phyloP scores from a whole-genome alignment of 1,140 invertebrate species.

The Ruditapes philippinarum region DNA sequence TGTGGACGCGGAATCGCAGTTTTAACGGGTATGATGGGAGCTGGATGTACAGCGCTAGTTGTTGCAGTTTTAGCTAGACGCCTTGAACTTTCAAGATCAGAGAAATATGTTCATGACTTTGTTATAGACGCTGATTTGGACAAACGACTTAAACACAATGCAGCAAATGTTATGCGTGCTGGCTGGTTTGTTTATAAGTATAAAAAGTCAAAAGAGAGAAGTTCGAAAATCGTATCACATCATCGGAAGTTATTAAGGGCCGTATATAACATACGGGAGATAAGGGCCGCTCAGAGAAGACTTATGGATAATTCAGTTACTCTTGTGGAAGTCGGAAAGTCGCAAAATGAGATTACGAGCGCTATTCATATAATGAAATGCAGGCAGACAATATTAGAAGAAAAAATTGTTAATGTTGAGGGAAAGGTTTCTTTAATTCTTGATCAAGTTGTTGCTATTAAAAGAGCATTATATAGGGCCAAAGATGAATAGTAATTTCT shows the following conservation, averaged over 20 bases:
- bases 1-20: constrained; percentile 86
- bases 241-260: constrained; percentile 82
- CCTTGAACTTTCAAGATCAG: constrained; percentile 85
- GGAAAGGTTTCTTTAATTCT: constrained; percentile 67
- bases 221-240: constrained; percentile 68
- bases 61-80: constrained; percentile 86
- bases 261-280: constrained; percentile 84
- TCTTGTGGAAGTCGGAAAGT: constrained; percentile 82
- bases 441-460: constrained; percentile 63
- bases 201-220: constrained; percentile 67
- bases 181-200: constrained; percentile 85
- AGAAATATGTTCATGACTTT: constrained; percentile 86
- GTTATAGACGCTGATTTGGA: constrained; percentile 85
- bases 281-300: constrained; percentile 81
- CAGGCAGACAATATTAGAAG: constrained; percentile 78
- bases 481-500: constrained; percentile 39
- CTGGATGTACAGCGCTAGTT: constrained; percentile 86
- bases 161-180: constrained; percentile 84
- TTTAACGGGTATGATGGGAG: constrained; percentile 85
- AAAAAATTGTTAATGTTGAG: constrained; percentile 74
- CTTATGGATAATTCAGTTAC: constrained; percentile 82
- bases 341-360: constrained; percentile 74
- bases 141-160: constrained; percentile 83
- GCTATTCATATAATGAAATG: constrained; percentile 70
- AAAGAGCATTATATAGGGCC: constrained; percentile 9